Conservation (phyloP, 1,140 invertebrate genomes). For the Acromyrmex heyeri region DNA sequence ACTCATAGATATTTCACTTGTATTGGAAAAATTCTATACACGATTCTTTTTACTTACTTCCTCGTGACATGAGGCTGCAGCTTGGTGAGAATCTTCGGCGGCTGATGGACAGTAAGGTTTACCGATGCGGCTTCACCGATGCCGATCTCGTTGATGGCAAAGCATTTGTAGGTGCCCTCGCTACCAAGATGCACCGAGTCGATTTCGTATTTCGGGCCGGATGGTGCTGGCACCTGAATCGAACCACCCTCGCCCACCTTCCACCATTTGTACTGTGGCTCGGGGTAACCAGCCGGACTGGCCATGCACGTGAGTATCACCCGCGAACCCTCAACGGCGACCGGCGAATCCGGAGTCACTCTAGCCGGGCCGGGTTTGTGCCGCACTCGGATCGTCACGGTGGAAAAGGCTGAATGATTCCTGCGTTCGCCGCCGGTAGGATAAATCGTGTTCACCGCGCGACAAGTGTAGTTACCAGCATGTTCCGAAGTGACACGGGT, state of each 20-base stretch:
- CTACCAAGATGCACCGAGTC: slow-evolving; percentile 93
- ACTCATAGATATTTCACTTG: too few relatives aligned
- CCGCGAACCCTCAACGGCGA: slow-evolving; percentile 93
- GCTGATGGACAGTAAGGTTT: slow-evolving; percentile 94
- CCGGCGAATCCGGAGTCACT: slow-evolving; percentile 93
- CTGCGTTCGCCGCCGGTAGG: slow-evolving; percentile 89
- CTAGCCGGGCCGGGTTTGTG: slow-evolving; percentile 94
- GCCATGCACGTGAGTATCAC: slow-evolving; percentile 95
- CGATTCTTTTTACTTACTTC: slow-evolving; percentile 81
- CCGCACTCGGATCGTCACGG: slow-evolving; percentile 93
- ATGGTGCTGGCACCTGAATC: slow-evolving; percentile 89
- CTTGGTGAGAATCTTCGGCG: slow-evolving; percentile 93
- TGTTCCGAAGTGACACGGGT: slow-evolving; percentile 92
- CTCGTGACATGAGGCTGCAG: slow-evolving; percentile 94
- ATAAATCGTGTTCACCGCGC: slow-evolving; percentile 93
- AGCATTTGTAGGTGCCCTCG: slow-evolving; percentile 96
- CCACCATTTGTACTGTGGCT: slow-evolving; percentile 96
- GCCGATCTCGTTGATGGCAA: slow-evolving; percentile 95
- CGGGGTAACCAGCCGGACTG: slow-evolving; percentile 95
- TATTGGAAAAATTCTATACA: not conserved
- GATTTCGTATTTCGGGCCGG: slow-evolving; percentile 95
- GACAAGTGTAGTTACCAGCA: slow-evolving; percentile 95
- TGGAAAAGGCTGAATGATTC: slow-evolving; percentile 91
- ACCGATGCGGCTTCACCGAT: slow-evolving; percentile 94
- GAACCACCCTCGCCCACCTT: slow-evolving; percentile 90